Evolutionary conservation across 2,113 vertebrate genomes (phyloP).

Genomic region (Glaucomys volans): DNA sequence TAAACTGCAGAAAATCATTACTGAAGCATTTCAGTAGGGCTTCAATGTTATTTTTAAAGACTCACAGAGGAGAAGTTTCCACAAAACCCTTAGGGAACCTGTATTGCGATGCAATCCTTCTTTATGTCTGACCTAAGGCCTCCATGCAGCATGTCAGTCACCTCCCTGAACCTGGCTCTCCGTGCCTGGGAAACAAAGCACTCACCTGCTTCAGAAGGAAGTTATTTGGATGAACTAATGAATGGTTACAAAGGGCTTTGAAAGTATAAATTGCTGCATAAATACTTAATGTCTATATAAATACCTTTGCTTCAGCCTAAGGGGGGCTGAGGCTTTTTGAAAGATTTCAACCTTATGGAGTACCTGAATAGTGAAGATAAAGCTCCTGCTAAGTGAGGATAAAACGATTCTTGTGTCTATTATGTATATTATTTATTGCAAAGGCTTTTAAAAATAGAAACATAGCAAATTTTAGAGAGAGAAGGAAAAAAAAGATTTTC

Average conservation of each 20-base stretch:
- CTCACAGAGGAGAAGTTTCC: constrained; percentile 20
- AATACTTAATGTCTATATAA: constrained; percentile 78
- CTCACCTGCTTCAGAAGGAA: constrained; percentile 50
- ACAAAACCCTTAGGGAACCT: constrained; percentile 27
- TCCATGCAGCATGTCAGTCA: not conserved
- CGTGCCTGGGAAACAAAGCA: constrained; percentile 60
- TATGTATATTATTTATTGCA: constrained; percentile 69
- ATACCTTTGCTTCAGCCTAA: constrained; percentile 66
- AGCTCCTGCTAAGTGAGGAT: constrained; percentile 60
- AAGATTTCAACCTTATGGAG: constrained; percentile 65
- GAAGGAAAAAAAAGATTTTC: not conserved
- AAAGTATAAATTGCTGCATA: constrained; percentile 74
- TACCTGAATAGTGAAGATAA: constrained; percentile 64
- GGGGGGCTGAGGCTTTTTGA: constrained; percentile 56
- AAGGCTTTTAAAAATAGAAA: constrained; percentile 76
- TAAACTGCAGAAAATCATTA: constrained; percentile 29
- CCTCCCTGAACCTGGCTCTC: constrained; percentile 9
- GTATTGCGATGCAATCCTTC: not conserved
- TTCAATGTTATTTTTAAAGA: constrained; percentile 51
- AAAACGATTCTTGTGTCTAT: constrained; percentile 69
- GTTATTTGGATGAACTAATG: constrained; percentile 76
- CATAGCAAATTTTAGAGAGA: constrained; percentile 66
- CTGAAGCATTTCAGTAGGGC: constrained; percentile 27
- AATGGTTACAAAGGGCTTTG: constrained; percentile 66
- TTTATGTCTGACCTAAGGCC: constrained; percentile 38